phyloP scores from a whole-genome alignment of 2,113 vertebrate species.

The Regulus satrapa region DNA sequence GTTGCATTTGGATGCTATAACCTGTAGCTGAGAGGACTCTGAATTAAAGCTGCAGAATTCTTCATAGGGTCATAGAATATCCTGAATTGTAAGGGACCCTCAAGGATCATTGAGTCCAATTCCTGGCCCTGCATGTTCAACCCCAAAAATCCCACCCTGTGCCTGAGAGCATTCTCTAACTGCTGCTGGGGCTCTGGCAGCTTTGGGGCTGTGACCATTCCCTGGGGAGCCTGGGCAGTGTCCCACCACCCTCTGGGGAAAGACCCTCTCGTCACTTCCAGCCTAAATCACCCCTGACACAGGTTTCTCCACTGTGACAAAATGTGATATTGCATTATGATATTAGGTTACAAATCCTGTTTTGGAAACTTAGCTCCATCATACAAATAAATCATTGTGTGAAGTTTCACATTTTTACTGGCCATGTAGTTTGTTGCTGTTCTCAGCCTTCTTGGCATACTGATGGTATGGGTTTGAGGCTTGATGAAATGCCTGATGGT shows the following conservation, averaged over 20 bases:
- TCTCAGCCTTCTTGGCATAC: not conserved
- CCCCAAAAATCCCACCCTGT: not conserved
- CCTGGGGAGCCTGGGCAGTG: not conserved
- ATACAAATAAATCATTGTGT: not conserved
- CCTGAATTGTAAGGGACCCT: not conserved
- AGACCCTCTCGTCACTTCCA: not conserved
- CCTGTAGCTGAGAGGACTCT: not conserved
- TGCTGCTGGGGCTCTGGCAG: not conserved
- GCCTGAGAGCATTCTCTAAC: not conserved
- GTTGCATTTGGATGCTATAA: not conserved
- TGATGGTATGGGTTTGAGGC: not conserved
- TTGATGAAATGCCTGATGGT: not conserved
- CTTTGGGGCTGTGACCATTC: rapidly evolving
- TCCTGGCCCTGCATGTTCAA: not conserved
- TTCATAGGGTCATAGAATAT: not conserved
- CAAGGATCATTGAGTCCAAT: not conserved
- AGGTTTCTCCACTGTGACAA: not conserved
- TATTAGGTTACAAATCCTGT: not conserved
- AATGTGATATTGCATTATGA: not conserved
- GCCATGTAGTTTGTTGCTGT: not conserved
- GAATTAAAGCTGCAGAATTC: not conserved
- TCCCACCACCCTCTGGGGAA: not conserved
- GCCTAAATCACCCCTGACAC: not conserved
- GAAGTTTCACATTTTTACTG: not conserved
- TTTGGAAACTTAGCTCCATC: not conserved